Evolutionary conservation across 2,797 vertebrate species (phyloP), one percentile per base, ranked within the genome.

Genomic region (Syncerus caffer): DNA sequence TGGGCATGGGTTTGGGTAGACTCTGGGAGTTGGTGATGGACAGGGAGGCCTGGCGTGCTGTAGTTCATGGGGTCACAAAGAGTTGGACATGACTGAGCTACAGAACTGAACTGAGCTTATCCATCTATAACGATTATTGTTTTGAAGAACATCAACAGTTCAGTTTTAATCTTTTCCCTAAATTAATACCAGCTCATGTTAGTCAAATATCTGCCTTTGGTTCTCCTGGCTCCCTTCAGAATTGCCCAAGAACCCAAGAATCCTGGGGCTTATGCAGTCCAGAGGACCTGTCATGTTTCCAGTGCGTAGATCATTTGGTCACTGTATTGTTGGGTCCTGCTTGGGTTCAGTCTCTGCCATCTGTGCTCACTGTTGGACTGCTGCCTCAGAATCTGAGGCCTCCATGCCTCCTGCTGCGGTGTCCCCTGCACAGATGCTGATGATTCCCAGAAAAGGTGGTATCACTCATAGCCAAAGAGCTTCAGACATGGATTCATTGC

Each of bases 111-210:
- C 29, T 62, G 14, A 62, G 62, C 29, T 2, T 38, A 34, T 29
- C 9, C 25, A 58, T 71, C 38, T 58, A 53, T 57, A 50, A 38
- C 19, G 58, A 10, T 76, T 82, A 45, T 82, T 83, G 15, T 85
- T 76, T 85, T 85, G 27, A 67, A 23, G 14, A 25, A 7, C 60
- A 50, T n/a, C 15, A 74, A 85, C 12, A 79, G 27, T 17, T 88
- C 31, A 78, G n/a, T 83, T 83, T 83, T 38, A 83, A 6, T 83
- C 7, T 23, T 23, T 51, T 47, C 7, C 51, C 17, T 17, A 67
- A 82, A 57, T 94, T 71, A 90, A 88, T 84, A 86, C 45, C 51
- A 51, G 25, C 12, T 88, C n/a, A 84, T 4, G 19, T 51, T 60
- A 86, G 15, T 84, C 25, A 71, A 51, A 3, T 87, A 3, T 31